A percentile compares a stretch with the other conserved stretches of the same genome.
Conservation (phyloP, 2,888 invertebrate genomes). For the Cryptus armator region DNA sequence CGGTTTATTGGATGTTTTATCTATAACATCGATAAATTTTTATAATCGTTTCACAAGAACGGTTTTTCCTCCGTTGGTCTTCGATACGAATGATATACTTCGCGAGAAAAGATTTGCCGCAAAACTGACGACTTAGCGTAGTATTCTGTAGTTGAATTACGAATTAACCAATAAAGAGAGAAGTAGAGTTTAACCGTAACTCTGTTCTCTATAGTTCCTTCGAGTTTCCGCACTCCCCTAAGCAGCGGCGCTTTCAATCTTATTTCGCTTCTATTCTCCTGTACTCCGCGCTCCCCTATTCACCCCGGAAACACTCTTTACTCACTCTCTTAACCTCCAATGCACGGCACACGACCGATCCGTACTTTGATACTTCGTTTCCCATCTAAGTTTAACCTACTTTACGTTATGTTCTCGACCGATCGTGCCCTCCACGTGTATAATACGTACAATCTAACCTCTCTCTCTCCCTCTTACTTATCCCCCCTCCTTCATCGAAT, state of each 20-base stretch:
- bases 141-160: background rate
- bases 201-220: conserved; percentile 2
- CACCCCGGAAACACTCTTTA: background rate
- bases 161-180: background rate
- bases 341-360: conserved; percentile 9
- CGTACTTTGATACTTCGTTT: conserved; percentile 43
- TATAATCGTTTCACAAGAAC: too few relatives aligned
- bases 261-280: background rate
- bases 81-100: too few relatives aligned
- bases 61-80: too few relatives aligned
- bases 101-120: too few relatives aligned
- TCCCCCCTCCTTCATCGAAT: background rate
- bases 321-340: conserved; percentile 7
- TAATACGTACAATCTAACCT: conserved; percentile 12
- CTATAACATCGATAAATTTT: too few relatives aligned
- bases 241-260: background rate
- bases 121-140: too few relatives aligned
- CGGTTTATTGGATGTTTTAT: too few relatives aligned
- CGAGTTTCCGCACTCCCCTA: background rate
- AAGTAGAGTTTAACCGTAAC: background rate
- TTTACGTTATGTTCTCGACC: conserved; percentile 28
- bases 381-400: conserved; percentile 53
- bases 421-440: conserved; percentile 30
- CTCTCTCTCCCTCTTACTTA: conserved; percentile 1
- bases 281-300: background rate